phyloP scores from a whole-genome alignment of 2,888 invertebrate species.

The Phyllotreta cruciferae region DNA sequence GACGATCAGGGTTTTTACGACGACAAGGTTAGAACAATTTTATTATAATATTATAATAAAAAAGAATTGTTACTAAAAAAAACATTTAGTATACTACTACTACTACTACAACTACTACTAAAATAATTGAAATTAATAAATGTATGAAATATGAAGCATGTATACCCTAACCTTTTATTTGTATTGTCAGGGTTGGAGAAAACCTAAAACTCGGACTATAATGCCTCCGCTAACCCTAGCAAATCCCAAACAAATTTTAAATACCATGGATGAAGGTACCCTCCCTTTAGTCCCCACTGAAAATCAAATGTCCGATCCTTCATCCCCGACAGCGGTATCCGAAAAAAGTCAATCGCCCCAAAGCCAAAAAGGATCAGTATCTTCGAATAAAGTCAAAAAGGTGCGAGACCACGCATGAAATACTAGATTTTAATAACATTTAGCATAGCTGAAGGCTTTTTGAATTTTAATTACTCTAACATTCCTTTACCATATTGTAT shows the following conservation, averaged over 20 bases:
- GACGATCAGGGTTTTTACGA: constrained; percentile 93
- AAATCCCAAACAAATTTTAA: constrained; percentile 64
- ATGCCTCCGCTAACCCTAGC: constrained; percentile 69
- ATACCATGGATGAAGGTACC: constrained; percentile 58
- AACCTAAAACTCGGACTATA: constrained; percentile 78
- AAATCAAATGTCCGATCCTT: constrained; percentile 59
- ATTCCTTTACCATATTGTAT: constrained; percentile 23
- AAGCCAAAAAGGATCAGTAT: constrained; percentile 64
- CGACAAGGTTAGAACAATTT: constrained; percentile 70
- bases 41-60: constrained; percentile 19
- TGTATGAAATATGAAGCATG: constrained; percentile 31
- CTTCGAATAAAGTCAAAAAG: constrained; percentile 63
- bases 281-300: constrained; percentile 57
- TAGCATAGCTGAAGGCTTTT: constrained; percentile 41
- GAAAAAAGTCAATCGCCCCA: constrained; percentile 63
- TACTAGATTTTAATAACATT: constrained; percentile 31
- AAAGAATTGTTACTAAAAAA: no score
- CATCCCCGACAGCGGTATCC: constrained; percentile 61
- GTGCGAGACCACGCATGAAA: constrained; percentile 58
- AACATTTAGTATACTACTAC: neutral
- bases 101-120: no score
- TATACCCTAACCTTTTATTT: constrained; percentile 49
- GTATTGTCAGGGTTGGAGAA: constrained; percentile 75
- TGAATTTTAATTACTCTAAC: constrained; percentile 20
- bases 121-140: constrained; percentile 11